These are phyloP conservation scores for Epicampocera succincta DNA, from an alignment of 2,888 invertebrate species.

Conservation along the genomic window DNA sequence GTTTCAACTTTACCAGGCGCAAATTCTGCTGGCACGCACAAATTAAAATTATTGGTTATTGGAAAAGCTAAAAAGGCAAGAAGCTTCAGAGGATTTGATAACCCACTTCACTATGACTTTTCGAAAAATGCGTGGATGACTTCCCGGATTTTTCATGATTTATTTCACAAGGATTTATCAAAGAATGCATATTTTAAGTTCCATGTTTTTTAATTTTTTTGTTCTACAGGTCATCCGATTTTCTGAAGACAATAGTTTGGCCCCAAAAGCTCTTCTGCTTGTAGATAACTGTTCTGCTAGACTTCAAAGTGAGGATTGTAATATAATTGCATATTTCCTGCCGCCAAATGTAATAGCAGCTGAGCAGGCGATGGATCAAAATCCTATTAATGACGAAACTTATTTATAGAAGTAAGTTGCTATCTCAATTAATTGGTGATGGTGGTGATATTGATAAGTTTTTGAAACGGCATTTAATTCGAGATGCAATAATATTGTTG, in stretches of 20 bases:
- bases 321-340: slow-evolving; percentile 3
- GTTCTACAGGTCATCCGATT: background rate
- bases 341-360: slow-evolving; percentile 9
- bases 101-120: background rate
- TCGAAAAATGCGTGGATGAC: no score
- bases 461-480: background rate
- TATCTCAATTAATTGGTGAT: slow-evolving; percentile 2
- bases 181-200: background rate
- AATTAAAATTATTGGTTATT: background rate
- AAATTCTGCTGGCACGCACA: background rate
- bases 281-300: slow-evolving; percentile 1
- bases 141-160: background rate
- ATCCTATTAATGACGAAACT: background rate
- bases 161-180: background rate
- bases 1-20: background rate
- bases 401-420: background rate
- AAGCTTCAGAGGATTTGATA: background rate
- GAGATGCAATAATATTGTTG: slow-evolving; percentile 15
- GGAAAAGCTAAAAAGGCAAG: background rate
- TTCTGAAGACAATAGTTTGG: background rate
- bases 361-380: slow-evolving; percentile 6
- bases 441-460: background rate
- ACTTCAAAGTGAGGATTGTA: slow-evolving; percentile 12
- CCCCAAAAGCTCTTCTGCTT: slow-evolving; percentile 2
- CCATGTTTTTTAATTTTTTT: background rate